Base-by-base conservation (phyloP, 2,888 invertebrate species). In the Agonum fuliginosum region DNA sequence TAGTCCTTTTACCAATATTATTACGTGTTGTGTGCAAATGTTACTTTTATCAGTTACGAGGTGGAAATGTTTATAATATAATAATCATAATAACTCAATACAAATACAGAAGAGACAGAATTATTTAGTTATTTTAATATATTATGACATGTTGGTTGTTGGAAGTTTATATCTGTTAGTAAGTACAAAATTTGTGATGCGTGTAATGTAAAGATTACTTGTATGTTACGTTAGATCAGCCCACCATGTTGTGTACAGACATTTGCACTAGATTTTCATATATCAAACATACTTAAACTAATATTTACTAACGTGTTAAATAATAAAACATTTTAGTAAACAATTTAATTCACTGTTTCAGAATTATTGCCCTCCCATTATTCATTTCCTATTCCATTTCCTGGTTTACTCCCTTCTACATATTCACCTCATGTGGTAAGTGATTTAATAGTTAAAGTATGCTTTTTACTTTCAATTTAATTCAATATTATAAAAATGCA, bases 191-290 rank as follows among this genome's bases (percentile, higher is more conserved):
- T 70, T 72, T 77, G 74, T 74, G 74, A 74, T 74, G 62, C 12
- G 22, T 37, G 24, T 17, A 10, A 43, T 34, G 6, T 72, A 72
- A 37, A 72, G 12, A 54, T 34, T 62, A 74, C 65, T 74, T 24
- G 27, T 41, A 74, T 74, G 74, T 74, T 65, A 46, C 30, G 51
- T 46, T 10, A 46, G 37, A 30, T 74, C 74, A 70, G 22, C 70
- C 77, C 77, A 77, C 77, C 77, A 77, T 77, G 77, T 77, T 77
- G 77, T 77, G 77, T 77, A 77, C 77, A 77, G 77, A 70, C 69
- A 70, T 69, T 70, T 70, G 77, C 77, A 77, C 77, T 54, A 70
- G 20, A 67, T n/a, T 62, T 30, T 62, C 17, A 51, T 54, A 71
- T 34, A 72, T 72, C 30, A 34, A 37, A 51, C 30, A 54, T 27